Base-by-base conservation (phyloP, 2,113 vertebrate species). In the Diadophis punctatus region DNA sequence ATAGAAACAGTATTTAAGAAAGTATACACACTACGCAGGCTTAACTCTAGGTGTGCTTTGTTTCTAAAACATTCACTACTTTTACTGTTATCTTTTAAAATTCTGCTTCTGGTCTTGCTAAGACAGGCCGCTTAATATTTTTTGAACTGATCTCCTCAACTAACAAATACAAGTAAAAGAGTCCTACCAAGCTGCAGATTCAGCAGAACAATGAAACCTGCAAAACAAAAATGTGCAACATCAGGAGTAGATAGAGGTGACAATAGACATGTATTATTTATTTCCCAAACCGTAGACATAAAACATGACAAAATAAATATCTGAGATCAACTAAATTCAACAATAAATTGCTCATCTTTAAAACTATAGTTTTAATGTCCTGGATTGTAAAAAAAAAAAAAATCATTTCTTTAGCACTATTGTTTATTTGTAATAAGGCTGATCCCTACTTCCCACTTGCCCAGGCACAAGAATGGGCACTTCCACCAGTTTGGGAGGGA, bases 121-220 rank as follows among this genome's bases (percentile, higher is more conserved):
- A 49, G 25, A 25, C 20, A 48, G 46, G 85, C n/a, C 1, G 8
- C 74, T 80, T 80, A 80, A 80, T 18, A 80, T 39, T 80, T 80
- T 80, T 80, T 20, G 7, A 80, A 80, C 7, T 22, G 7, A 18
- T 22, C 58, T 58, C 60, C 68, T 18, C 25, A 49, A 18, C 10
- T 9, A 60, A 8, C 25, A 87, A 90, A 22, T 11, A 16, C n/a
- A 30, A 88, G 9, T 9, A 18, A 46, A 30, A 1, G 18, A 18
- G 92, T 89, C 96, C 95, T 95, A 96, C 96, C 95, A 56, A 93
- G 5, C 0, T 84, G 91, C 88, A 68, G 91, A 30, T 88, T 89
- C 93, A 96, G 88, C 90, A 92, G 18, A 27, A 96, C 89, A 16
- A 85, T 20, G 84, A 96, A 89, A 48, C 92, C 96, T 96, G 91